A percentile compares a stretch with the other conserved stretches of the same genome.
These are phyloP conservation scores for Monochamus alternatus DNA, from an alignment of 2,888 invertebrate genomes.

Conservation along the genomic window DNA sequence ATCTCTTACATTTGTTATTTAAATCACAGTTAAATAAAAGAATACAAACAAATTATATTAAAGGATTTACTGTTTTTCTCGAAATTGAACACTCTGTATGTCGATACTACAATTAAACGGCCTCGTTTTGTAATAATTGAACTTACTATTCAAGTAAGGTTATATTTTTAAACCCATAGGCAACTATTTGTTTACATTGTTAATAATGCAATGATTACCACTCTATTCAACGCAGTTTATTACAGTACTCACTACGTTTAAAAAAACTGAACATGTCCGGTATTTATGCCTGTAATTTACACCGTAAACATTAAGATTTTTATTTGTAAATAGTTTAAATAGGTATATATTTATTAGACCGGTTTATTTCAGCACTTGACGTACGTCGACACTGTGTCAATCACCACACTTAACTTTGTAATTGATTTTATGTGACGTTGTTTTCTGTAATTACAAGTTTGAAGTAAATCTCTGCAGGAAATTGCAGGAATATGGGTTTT, in stretches of 20 bases:
- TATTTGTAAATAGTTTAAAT: constrained; percentile 18
- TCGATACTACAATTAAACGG: background rate
- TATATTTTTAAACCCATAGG: constrained; percentile 29
- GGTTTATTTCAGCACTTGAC: constrained; percentile 15
- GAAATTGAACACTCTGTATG: background rate
- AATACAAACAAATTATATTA: background rate
- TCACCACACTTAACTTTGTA: constrained; percentile 8
- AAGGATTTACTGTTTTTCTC: too few species aligned
- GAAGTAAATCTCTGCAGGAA: constrained; percentile 44
- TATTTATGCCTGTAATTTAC: background rate
- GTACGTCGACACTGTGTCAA: background rate
- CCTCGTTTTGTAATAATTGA: constrained; percentile 3
- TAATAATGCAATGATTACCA: background rate
- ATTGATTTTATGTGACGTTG: constrained; percentile 38
- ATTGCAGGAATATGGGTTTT: constrained; percentile 47
- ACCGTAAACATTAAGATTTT: background rate
- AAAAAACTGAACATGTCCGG: background rate
- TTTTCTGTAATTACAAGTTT: constrained; percentile 43
- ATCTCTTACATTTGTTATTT: background rate
- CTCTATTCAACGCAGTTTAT: background rate
- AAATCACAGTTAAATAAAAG: background rate
- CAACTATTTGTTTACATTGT: constrained; percentile 32
- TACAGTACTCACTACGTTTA: background rate
- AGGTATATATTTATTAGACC: constrained; percentile 9
- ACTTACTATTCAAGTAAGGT: constrained; percentile 25